Base-by-base conservation (phyloP, 2,113 vertebrate species). In the Mugil cephalus region DNA sequence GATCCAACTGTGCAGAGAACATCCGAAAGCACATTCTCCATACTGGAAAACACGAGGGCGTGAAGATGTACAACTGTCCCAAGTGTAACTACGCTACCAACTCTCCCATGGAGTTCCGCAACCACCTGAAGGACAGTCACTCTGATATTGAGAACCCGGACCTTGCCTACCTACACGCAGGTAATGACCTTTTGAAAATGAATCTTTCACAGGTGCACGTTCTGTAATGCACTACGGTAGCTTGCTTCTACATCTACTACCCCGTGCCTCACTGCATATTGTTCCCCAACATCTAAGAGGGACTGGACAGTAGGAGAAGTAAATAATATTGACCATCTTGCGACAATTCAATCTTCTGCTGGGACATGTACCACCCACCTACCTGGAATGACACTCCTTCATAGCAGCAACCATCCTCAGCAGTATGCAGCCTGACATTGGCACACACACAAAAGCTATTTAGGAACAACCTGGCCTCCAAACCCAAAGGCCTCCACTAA, bases 41-140 rank as follows among this genome's bases (percentile, higher is more conserved):
- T 71, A 99, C 98, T 0, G 98, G 97, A 67, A 99, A 99, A 52
- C 98, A 99, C 1, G 98, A 99, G 86, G 98, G 98, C 0, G 98
- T 99, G 18, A 97, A 96, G 93, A 99, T 99, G 98, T 99, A 99
- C 88, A 99, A 99, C 93, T 99, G 98, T 74, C 98, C 98, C 50
- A 96, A 97, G 69, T 99, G 98, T 77, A 93, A 90, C 78, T 95
- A 94, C 6, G 96, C 95, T 71, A 98, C 96, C 39, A 99, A 99
- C 48, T 93, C 96, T 38, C 98, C 98, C 0, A 96, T 96, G 89
- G 98, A 99, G 35, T 99, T 99, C 85, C 95, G 98, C 7, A 99
- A 99, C 91, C 98, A 99, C 86, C 76, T 99, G 86, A 99, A 99
- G 76, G 98, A 98, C 6, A 92, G 79, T 1, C 98, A 99, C 54